These are phyloP conservation scores for Delphinus delphis DNA, from an alignment of 2,113 vertebrate species.

Conservation along the genomic window DNA sequence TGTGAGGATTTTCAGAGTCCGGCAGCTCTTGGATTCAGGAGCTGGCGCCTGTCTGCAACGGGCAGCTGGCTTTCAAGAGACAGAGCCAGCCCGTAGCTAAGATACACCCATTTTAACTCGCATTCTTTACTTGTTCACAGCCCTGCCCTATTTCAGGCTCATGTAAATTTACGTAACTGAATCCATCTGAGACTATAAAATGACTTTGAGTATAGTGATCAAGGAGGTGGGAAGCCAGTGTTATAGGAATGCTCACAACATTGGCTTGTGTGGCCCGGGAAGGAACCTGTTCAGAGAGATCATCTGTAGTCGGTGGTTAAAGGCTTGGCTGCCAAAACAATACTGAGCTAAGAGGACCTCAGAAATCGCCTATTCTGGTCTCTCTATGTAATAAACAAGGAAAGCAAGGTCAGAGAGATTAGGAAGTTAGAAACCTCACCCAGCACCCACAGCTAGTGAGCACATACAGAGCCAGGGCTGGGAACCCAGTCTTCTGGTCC, in stretches of 20 bases:
- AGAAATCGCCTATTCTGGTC: not conserved
- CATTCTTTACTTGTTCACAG: slow-evolving; percentile 2
- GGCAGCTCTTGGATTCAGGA: not conserved
- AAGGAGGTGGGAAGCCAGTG: not conserved
- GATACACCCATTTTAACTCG: slow-evolving; percentile 40
- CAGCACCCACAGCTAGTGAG: not conserved
- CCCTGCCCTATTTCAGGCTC: slow-evolving; percentile 13
- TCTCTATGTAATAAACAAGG: not conserved
- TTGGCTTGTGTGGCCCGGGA: not conserved
- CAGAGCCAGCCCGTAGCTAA: slow-evolving; percentile 8
- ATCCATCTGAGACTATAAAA: not conserved
- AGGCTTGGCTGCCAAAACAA: not conserved
- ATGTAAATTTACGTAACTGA: not conserved
- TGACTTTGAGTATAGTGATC: not conserved
- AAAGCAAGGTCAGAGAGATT: not conserved
- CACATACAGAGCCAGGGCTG: not conserved
- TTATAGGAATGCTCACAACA: not conserved
- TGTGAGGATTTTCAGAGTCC: slow-evolving; percentile 68
- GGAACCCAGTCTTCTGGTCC: not conserved
- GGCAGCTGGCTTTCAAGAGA: slow-evolving; percentile 54
- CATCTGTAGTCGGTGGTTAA: not conserved
- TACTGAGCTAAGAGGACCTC: not conserved
- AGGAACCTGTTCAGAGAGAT: not conserved
- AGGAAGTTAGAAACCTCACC: not conserved
- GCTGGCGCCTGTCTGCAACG: not conserved